A percentile compares a stretch with the other conserved stretches of the same genome.
phyloP scores from a whole-genome alignment of 2,113 vertebrate genomes.

The Gymnorhina tibicen region DNA sequence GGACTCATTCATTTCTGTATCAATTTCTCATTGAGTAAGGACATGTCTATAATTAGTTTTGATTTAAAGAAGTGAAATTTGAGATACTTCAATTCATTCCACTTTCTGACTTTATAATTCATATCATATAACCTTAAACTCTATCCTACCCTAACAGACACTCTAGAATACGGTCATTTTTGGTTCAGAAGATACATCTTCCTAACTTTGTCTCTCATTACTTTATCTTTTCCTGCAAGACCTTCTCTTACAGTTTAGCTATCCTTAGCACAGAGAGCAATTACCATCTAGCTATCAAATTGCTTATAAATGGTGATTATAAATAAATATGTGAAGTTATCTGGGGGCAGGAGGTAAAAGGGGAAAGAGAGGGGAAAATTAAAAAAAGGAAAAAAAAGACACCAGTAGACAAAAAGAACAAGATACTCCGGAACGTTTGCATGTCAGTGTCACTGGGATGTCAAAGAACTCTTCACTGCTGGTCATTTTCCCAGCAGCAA shows the following conservation, averaged over 20 bases:
- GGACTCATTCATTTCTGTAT: background rate
- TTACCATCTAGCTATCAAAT: background rate
- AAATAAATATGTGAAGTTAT: background rate
- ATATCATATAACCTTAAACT: background rate
- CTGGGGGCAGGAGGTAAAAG: rapidly evolving
- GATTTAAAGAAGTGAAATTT: background rate
- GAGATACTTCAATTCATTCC: background rate
- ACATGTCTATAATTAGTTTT: background rate
- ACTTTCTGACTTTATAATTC: background rate
- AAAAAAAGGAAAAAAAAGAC: background rate
- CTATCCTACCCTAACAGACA: background rate
- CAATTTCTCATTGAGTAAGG: background rate
- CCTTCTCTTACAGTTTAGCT: background rate
- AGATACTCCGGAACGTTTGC: background rate
- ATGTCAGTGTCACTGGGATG: background rate
- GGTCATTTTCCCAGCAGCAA: background rate
- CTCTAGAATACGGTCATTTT: background rate
- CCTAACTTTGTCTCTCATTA: background rate
- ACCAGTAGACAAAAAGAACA: background rate
- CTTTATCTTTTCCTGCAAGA: background rate
- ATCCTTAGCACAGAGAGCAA: background rate
- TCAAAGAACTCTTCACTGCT: background rate
- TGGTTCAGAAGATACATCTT: background rate
- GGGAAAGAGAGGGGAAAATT: background rate
- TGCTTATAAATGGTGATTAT: background rate